A percentile compares a stretch with the other conserved stretches of the same genome.
Evolutionary conservation across 2,113 vertebrate species (phyloP).

Genomic region (Drymodes brunneopygia): DNA sequence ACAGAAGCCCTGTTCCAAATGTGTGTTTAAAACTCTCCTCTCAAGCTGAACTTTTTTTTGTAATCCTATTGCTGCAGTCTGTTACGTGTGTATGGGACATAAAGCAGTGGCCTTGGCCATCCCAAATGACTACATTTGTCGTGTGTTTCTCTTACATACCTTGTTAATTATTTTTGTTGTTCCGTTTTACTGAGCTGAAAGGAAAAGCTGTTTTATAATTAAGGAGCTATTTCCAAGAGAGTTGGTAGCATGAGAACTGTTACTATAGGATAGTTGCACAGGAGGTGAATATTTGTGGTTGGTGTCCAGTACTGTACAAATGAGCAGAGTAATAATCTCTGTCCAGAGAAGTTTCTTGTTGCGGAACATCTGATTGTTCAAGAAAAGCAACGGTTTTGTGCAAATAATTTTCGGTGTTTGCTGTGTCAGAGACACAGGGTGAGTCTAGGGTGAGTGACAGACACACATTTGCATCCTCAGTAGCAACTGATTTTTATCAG

Average conservation of each 20-base stretch:
- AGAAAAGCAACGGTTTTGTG: not conserved
- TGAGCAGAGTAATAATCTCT: not conserved
- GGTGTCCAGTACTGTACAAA: not conserved
- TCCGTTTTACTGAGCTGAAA: not conserved
- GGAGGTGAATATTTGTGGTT: not conserved
- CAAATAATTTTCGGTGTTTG: not conserved
- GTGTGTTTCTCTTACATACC: not conserved
- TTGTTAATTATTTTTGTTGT: not conserved
- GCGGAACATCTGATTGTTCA: not conserved
- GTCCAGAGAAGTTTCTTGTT: not conserved
- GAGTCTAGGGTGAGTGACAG: not conserved
- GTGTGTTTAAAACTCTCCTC: not conserved
- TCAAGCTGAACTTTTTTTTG: not conserved
- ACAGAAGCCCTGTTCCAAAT: not conserved
- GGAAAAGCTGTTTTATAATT: not conserved
- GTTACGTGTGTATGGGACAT: not conserved
- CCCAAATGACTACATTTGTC: not conserved
- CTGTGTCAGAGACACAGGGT: not conserved
- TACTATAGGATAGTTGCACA: not conserved
- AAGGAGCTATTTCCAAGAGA: not conserved
- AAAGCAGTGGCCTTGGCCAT: not conserved
- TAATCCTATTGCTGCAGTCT: not conserved
- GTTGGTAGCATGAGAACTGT: not conserved
- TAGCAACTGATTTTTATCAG: not conserved
- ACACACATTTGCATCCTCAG: not conserved